Conservation (phyloP, 1,140 invertebrate genomes). For the Sinonovacula constricta region DNA sequence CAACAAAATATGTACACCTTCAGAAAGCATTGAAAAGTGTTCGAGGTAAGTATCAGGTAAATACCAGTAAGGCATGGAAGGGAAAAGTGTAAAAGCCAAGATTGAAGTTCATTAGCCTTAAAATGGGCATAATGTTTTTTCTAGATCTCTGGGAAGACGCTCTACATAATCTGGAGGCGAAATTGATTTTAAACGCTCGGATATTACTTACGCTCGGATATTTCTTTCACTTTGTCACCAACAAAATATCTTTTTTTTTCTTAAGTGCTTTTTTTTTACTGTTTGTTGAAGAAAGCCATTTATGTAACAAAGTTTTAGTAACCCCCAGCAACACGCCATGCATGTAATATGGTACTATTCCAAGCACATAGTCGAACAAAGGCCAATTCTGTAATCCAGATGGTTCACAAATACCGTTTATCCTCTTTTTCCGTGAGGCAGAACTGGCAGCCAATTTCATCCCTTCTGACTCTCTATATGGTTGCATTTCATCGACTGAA, state of each 20-base stretch:
- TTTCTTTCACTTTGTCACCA: constrained; percentile 32
- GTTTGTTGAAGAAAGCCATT: constrained; percentile 27
- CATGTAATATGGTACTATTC: constrained; percentile 38
- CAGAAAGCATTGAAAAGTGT: constrained; percentile 13
- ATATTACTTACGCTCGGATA: constrained; percentile 12
- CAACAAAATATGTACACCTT: constrained; percentile 29
- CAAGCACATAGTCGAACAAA: not conserved
- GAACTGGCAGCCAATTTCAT: not conserved
- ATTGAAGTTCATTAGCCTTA: constrained; percentile 28
- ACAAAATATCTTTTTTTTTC: constrained; percentile 40
- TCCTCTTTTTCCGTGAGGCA: not conserved
- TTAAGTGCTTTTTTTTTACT: no score
- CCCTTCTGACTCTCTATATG: not conserved
- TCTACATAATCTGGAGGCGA: constrained; percentile 25
- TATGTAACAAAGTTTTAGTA: constrained; percentile 16
- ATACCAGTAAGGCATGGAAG: constrained; percentile 17
- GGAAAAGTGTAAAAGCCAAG: constrained; percentile 9
- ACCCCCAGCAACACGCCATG: constrained; percentile 33
- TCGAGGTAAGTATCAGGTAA: constrained; percentile 1
- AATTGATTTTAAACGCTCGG: not conserved
- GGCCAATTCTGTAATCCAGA: not conserved
- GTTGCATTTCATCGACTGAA: not conserved
- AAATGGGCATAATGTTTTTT: constrained; percentile 35
- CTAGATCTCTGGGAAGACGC: constrained; percentile 20
- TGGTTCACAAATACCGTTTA: not conserved